phyloP scores from a whole-genome alignment of 2,113 vertebrate species.

The Lepidothrix coronata region DNA sequence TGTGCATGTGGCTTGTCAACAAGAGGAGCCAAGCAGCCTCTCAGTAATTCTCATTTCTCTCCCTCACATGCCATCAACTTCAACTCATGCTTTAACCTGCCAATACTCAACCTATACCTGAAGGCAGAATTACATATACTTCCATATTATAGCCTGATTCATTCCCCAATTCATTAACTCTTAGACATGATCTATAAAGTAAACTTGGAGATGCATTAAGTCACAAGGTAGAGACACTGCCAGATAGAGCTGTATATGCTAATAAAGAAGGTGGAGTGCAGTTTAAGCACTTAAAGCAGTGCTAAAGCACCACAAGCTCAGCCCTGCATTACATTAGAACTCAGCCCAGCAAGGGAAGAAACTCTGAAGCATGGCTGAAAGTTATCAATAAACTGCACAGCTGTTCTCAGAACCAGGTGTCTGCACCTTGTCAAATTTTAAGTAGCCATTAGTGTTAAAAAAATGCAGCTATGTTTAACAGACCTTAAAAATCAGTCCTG shows the following conservation, averaged over 20 bases:
- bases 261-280: neutral
- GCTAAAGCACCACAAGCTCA: neutral
- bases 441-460: neutral
- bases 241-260: neutral
- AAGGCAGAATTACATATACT: neutral
- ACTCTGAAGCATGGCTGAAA: neutral
- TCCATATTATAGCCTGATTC: neutral
- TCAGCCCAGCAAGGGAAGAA: neutral
- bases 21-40: neutral
- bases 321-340: neutral
- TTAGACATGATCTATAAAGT: neutral
- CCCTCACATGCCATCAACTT: neutral
- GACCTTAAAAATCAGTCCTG: neutral
- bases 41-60: neutral
- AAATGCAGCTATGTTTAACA: neutral
- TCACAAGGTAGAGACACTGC: neutral
- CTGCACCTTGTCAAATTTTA: neutral
- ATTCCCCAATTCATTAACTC: neutral
- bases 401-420: neutral
- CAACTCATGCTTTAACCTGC: neutral
- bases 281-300: neutral
- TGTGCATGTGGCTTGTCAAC: conserved; percentile 19
- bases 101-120: neutral
- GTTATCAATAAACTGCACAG: neutral
- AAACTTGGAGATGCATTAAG: neutral